Conservation (phyloP, 1,140 invertebrate genomes). For the Sinonovacula constricta region DNA sequence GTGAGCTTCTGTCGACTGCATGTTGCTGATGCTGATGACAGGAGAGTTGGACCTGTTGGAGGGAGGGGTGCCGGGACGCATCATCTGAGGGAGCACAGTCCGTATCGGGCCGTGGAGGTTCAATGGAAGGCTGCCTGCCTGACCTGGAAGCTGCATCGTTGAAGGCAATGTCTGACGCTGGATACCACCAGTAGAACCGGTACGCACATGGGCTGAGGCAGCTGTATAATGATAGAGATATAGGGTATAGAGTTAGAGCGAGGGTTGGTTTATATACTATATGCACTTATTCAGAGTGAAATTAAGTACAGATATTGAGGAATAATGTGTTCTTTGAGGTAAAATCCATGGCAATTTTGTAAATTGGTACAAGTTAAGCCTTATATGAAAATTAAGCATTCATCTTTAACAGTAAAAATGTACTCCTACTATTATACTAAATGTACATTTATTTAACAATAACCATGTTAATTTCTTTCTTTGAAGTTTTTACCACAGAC, state of each 20-base stretch:
- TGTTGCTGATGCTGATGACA: slow-evolving; percentile 29
- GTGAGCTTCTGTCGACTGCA: slow-evolving; percentile 22
- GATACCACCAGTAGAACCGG: slow-evolving; percentile 22
- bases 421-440: neutral
- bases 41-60: slow-evolving; percentile 32
- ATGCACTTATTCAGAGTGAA: neutral
- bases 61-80: slow-evolving; percentile 31
- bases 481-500: neutral
- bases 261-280: neutral
- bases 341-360: neutral
- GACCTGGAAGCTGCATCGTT: slow-evolving; percentile 21
- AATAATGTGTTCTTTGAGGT: neutral
- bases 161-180: slow-evolving; percentile 26
- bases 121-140: slow-evolving; percentile 14
- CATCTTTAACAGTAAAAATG: neutral
- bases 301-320: neutral
- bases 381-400: neutral
- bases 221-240: neutral
- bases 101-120: slow-evolving; percentile 29
- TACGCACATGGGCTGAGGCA: slow-evolving; percentile 12
- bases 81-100: slow-evolving; percentile 25
- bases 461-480: neutral
- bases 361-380: neutral
- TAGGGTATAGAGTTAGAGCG: neutral
- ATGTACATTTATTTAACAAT: neutral